Evolutionary conservation across 2,797 vertebrate species (phyloP), one percentile per base, ranked within the genome.

Genomic region (Dicrostonyx torquatus): DNA sequence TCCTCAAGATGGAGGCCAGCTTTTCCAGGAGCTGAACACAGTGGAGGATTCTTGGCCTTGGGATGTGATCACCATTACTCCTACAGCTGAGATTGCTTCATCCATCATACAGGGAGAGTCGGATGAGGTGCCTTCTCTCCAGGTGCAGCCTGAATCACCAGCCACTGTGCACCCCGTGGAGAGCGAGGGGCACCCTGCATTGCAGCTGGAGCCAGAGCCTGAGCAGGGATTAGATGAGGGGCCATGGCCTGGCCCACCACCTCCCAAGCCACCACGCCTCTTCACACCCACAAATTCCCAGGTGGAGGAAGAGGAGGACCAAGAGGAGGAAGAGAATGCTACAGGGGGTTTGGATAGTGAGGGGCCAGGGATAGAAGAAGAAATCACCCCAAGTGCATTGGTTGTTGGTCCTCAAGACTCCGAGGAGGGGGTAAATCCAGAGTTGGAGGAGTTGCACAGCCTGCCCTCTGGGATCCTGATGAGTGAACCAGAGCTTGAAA

Each of bases 201-300:
- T 1, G 0, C 95, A 96, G 90, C 97, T 34, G 20, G 45, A 89
- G 89, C 0, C 83, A 55, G 5, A 72, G 95, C 43, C 89, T 8
- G 37, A 5, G 24, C 94, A 62, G 95, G 72, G 17, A n/a, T 40
- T 26, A 4, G 85, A 90, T 20, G 20, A 86, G 0, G 96, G 92
- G 43, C 29, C 18, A 11, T 83, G 14, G 82, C 79, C 77, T 58
- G 77, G 91, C 0, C 1, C 8, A 4, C 95, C 96, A 0, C 98
- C 98, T 62, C 98, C 97, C 7, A 98, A 98, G 92, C 98, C 98
- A 0, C 98, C 98, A 0, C 76, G 98, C 55, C 97, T 98, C 95
- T 98, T 98, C 0, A 83, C 93, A 0, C 92, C 97, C 0, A 0
- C 18, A 0, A 72, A 87, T 0, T 10, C 96, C 0, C 88, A 84